Evolutionary conservation across 2,113 vertebrate species (phyloP).

Genomic region (Oreochromis spilurus): DNA sequence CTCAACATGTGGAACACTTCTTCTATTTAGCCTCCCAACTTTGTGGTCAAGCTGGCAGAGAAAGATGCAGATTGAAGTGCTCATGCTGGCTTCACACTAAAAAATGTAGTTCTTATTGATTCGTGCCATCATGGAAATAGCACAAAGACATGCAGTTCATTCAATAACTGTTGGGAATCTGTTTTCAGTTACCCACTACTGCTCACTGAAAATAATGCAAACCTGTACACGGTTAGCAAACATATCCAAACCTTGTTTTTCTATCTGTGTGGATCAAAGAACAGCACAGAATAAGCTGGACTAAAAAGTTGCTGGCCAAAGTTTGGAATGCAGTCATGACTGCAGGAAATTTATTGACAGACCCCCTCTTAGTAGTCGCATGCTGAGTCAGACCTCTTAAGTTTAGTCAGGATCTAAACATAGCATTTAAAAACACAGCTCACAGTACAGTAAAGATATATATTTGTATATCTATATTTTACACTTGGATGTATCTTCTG

Average conservation of each 20-base stretch:
- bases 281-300: background rate
- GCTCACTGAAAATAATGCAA: background rate
- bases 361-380: background rate
- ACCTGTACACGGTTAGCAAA: background rate
- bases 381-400: background rate
- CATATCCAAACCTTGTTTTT: background rate
- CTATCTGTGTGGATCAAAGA: background rate
- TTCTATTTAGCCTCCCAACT: background rate
- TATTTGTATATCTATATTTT: background rate
- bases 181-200: background rate
- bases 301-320: background rate
- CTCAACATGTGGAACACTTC: background rate
- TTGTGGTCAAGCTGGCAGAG: background rate
- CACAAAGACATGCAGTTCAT: background rate
- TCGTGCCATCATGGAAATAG: background rate
- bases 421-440: background rate
- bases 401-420: background rate
- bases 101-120: background rate
- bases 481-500: background rate
- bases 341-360: background rate
- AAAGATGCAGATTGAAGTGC: background rate
- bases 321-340: background rate
- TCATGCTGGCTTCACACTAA: background rate
- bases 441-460: background rate
- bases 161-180: background rate